Evolutionary conservation across 2,797 vertebrate genomes (phyloP).

Genomic region (Pteronotus mesoamericanus): DNA sequence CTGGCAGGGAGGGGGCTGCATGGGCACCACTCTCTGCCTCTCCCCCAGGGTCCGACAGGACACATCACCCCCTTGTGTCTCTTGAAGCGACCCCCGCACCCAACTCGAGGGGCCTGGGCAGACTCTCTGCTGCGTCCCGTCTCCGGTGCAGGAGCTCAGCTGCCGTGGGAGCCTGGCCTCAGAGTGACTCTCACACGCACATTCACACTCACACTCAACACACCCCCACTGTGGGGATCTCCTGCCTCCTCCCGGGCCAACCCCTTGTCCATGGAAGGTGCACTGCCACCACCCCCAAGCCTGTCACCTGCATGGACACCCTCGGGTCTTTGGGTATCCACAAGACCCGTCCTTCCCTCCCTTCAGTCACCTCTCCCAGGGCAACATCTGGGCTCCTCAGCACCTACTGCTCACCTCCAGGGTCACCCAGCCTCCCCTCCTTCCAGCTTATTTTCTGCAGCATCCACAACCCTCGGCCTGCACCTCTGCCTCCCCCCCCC

Average conservation of each 20-base stretch:
- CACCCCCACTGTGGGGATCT: too few species aligned
- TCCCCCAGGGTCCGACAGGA: not conserved
- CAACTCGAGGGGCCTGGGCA: not conserved
- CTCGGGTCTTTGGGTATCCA: not conserved
- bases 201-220: not conserved
- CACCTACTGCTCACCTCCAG: too few species aligned
- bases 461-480: not conserved
- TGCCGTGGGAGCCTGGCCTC: not conserved
- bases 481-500: not conserved
- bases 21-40: too few species aligned
- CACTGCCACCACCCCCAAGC: not conserved
- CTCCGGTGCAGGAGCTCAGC: not conserved
- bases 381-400: accelerated
- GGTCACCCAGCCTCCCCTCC: accelerated
- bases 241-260: not conserved
- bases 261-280: not conserved
- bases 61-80: too few species aligned
- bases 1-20: too few species aligned
- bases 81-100: not conserved
- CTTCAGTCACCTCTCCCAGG: not conserved
- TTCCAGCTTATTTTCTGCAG: not conserved
- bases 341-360: not conserved
- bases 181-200: not conserved
- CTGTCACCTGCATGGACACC: too few species aligned
- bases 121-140: not conserved